Evolutionary conservation across 2,797 vertebrate species (phyloP), one percentile per base, ranked within the genome.

Genomic region (Pseudochromis fuscus): DNA sequence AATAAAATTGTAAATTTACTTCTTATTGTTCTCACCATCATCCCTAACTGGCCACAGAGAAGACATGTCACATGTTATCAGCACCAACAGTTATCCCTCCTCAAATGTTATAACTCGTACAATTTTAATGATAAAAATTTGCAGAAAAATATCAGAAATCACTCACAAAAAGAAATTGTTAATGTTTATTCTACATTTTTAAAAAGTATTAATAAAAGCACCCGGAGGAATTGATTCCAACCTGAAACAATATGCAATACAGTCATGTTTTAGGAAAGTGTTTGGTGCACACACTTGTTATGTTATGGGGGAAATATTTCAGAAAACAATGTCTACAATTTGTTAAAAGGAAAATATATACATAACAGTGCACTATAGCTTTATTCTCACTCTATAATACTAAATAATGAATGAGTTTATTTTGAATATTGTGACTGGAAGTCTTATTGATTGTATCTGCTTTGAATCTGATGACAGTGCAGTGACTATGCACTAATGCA

Each of bases 371-470:
- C 8, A n/a, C 21, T 33, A 18, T 61, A 9, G 2, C 16, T 27
- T 51, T 16, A 23, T 33, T 33, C 8, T 27, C 28, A 10, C 6
- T 10, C 27, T 60, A 15, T 37, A 27, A 56, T 40, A 24, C 24
- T 60, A 27, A 33, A 35, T 35, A 37, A 51, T 48, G 35, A 28
- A 24, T n/a, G 3, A 7, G 6, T 75, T 83, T 72, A 73, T 79
- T 71, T 73, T 69, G 40, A 67, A 65, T 31, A 40, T n/a, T 35
- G 25, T 19, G 33, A 45, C 19, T 5, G 18, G 61, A 53, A 69
- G 42, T 57, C 7, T 33, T 64, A 60, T 70, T 53, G 63, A 75
- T 82, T 72, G 9, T 64, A 13, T 65, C 38, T 33, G 4, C 10
- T 27, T 59, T 73, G 38, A 66, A 62, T 56, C 18, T 57, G 28